Base-by-base conservation (phyloP, 1,140 invertebrate genomes). In the Bombus balteatus region DNA sequence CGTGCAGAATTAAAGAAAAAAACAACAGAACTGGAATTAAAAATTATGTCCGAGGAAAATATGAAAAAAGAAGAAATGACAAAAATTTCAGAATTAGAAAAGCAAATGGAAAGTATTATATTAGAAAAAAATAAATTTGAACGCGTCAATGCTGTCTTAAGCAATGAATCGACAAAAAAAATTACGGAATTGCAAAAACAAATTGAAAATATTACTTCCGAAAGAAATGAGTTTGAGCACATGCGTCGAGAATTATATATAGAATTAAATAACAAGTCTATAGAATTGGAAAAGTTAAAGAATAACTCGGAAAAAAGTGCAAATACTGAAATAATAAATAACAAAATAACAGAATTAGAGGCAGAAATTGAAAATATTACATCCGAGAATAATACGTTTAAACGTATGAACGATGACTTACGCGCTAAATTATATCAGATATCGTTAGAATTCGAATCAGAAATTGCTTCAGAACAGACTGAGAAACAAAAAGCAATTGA, bases 71-170 rank as follows among this genome's bases (percentile, higher is more conserved):
- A 37, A 6, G 76, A 85, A 39, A 37, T 39, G 34, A 65, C n/a
- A 6, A 85, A 65, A 34, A 65, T 80, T 2, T 34, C 28, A 6
- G 76, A 72, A 12, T 22, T 85, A 10, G 53, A 81, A 43, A 62
- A 66, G 8, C 71, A 91, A 39, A 32, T 87, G 12, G 70, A 90
- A 43, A 83, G 70, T 39, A 34, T 71, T 25, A 71, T 34, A n/a
- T 83, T 74, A 32, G 84, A 89, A 13, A 90, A 86, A 25, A 68
- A 84, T 66, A 80, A 37, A 34, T 87, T 89, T n/a, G 78, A 89
- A 47, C 70, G 80, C 43, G 59, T 83, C 39, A 71, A 43, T 28
- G 6, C 28, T 39, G 81, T 87, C 32, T 77, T 91, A 34, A 47
- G 37, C 22, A n/a, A 34, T 6, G 59, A 83, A 28, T 78, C 74